Evolutionary conservation across 2,888 invertebrate species (phyloP).

Genomic region (Lasioglossum leucozonium): DNA sequence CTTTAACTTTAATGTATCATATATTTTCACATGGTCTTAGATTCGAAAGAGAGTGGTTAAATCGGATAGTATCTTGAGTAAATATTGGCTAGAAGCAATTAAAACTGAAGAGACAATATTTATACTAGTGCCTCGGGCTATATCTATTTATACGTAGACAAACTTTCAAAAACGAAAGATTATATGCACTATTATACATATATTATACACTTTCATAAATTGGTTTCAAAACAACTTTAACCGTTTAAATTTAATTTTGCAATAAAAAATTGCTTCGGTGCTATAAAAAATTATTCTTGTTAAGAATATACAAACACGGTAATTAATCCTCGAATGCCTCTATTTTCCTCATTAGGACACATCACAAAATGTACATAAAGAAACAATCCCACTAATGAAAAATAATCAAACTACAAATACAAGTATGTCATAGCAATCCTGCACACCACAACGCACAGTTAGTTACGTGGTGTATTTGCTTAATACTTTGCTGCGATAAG

Average conservation of each 20-base stretch:
- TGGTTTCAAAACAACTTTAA: too few species aligned
- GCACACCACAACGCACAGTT: background rate
- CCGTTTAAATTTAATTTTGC: background rate
- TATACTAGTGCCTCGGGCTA: background rate
- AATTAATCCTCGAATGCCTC: background rate
- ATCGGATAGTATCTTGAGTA: background rate
- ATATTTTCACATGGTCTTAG: background rate
- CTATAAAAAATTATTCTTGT: background rate
- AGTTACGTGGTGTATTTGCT: background rate
- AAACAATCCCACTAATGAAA: background rate
- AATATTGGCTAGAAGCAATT: background rate
- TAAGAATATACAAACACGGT: background rate
- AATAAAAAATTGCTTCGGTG: background rate
- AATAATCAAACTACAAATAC: background rate
- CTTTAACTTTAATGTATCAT: background rate
- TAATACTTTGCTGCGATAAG: background rate
- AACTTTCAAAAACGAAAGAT: background rate
- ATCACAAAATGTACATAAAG: background rate
- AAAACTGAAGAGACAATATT: background rate
- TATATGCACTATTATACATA: background rate
- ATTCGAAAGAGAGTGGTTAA: background rate
- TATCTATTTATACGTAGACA: background rate
- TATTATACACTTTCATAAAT: background rate
- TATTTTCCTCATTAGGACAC: background rate
- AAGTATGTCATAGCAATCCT: background rate